Evolutionary conservation across 2,888 invertebrate genomes (phyloP).

Genomic region (Cheilosia urbana): DNA sequence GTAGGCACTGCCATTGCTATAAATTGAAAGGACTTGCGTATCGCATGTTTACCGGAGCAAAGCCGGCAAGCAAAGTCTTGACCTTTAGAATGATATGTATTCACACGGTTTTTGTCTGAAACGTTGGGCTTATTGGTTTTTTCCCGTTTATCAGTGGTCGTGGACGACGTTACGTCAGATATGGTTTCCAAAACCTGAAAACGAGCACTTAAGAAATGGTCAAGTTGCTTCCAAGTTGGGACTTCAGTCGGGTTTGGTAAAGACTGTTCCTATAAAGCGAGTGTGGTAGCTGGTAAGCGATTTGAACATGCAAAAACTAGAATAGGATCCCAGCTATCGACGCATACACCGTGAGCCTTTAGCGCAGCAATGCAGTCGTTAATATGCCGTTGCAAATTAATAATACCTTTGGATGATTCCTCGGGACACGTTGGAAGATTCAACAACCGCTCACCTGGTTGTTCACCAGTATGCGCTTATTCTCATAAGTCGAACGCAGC

Average conservation of each 20-base stretch:
- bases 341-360: neutral
- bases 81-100: neutral
- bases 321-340: constrained; percentile 12
- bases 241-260: constrained; percentile 10
- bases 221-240: constrained; percentile 16
- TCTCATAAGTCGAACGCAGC: neutral
- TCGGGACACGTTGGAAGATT: neutral
- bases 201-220: constrained; percentile 4
- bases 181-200: constrained; percentile 12
- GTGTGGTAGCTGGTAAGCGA: constrained; percentile 8
- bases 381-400: neutral
- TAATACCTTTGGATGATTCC: neutral
- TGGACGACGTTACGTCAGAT: neutral
- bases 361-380: neutral
- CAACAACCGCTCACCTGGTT: neutral
- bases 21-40: neutral
- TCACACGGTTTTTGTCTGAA: neutral
- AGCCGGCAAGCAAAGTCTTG: neutral
- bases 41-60: neutral
- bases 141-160: neutral
- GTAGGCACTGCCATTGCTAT: neutral
- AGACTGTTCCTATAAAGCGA: constrained; percentile 14
- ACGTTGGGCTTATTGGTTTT: neutral
- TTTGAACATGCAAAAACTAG: constrained; percentile 14
- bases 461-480: constrained; percentile 5